Evolutionary conservation across 2,888 invertebrate genomes (phyloP), one percentile per base, ranked within the genome.

Genomic region (Tiliacea aurago): DNA sequence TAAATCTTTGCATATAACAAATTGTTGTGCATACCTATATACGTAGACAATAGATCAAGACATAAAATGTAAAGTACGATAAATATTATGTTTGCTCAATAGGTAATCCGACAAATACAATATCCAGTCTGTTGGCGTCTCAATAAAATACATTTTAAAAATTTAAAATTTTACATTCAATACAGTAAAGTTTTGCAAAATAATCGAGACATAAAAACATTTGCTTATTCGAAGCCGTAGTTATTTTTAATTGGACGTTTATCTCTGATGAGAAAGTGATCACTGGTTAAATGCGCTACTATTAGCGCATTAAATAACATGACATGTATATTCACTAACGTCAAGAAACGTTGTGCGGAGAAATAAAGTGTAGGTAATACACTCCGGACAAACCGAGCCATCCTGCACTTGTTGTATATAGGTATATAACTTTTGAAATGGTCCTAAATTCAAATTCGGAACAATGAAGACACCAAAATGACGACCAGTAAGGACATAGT

Each of bases 171-270:
- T n/a, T n/a, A n/a, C n/a, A 33, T 33, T 20, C 2, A 45, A 43
- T 18, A 18, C 28, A 43, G 43, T 41, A 37, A 28, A 43, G 5
- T 49, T 51, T 74, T 37, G 11, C 9, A 61, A 61, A 78, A 53
- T 69, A 61, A 53, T 41, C 23, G 11, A 61, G 53, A 53, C 0
- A 15, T n/a, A 41, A 0, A 33, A 51, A 53, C 7, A 13, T 66
- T 62, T 49, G 15, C 33, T 33, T 74, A 73, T 33, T 43, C 23
- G 43, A 73, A 58, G 33, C 13, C 43, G 13, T 0, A 68, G 41
- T 70, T 23, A 7, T 47, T 76, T 73, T 49, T 43, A 11, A 33
- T 49, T 61, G 15, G 51, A 72, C 49, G 43, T 43, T 43, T 33
- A 41, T 20, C 23, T 18, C 13, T 51, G 23, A 45, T 11, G 11